Evolutionary conservation across 2,113 vertebrate genomes (phyloP), one percentile per base, ranked within the genome.

Genomic region (Pleuronectes platessa): DNA sequence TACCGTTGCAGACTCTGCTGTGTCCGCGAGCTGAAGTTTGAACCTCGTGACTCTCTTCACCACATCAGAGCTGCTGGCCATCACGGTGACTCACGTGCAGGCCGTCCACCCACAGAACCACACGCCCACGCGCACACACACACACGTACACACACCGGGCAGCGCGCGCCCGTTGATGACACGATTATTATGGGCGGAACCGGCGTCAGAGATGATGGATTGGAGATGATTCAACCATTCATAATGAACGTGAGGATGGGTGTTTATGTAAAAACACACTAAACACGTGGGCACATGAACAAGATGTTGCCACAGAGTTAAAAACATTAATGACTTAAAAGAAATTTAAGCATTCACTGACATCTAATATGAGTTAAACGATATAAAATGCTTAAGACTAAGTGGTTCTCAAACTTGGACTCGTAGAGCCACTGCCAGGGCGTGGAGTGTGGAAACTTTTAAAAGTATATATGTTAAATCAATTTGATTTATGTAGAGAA

Each of bases 1-100:
- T 95, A 96, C 95, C 95, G 93, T 95, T 0, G 77, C 84, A 4
- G 90, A 31, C 27, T 93, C 87, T 31, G 63, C 73, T 2, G 80
- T 71, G 65, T 86, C 51, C 65, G 76, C 62, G 40, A 96, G 87
- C 51, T 91, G 88, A 82, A 91, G 82, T 93, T 94, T 93, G 77
- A 95, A 80, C 45, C 86, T 78, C 80, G 80, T 47, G 35, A 94
- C 82, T 67, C 86, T 91, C 81, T 88, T 90, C 59, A 37, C 71
- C 11, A 88, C 64, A 61, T 86, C 85, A 68, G 77, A 76, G 66
- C 71, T 74, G 67, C 76, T 47, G 77, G 92, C 94, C 95, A 95
- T 95, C 76, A 55, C 87, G 61, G 49, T 21, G 71, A 51, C 37
- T 79, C 91, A 86, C 86, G 86, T 84, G 87, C 61, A 3, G 10